Base-by-base conservation (phyloP, 2,113 vertebrate genomes). In the Egretta garzetta region DNA sequence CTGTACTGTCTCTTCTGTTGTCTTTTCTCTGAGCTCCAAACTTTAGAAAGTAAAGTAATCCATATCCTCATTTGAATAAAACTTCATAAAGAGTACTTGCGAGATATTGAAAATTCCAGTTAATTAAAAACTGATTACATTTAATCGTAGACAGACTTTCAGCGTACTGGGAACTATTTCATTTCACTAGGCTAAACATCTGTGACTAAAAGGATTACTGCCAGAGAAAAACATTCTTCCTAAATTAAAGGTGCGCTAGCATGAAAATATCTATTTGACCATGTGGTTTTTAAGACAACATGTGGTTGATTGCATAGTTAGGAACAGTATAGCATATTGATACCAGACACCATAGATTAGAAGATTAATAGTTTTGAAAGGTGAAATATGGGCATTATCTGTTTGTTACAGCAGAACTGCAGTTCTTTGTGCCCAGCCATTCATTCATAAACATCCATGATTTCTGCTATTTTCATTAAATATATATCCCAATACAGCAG, bases 51-150 rank as follows among this genome's bases (percentile, higher is more conserved):
- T 85, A 77, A 95, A 80, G 80, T 87, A 94, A 96, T 94, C 67
- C 45, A 70, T 88, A 41, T 47, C 37, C 50, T 96, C 67, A 91
- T 97, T 95, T 94, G 77, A 95, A 88, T 95, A 91, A 96, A 96
- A 93, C 80, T 93, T 96, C 24, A 87, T 73, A 73, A 91, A 96
- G 77, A 55, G 58, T 41, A 71, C 71, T 96, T 76, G 37, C 0
- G 4, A 90, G 80, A 73, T 80, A 89, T 22, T 93, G 74, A 94
- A 94, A 96, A 91, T 90, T 95, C 81, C 27, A 74, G 80, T 95
- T 96, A 96, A 97, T 97, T 97, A 96, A 97, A 96, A 96, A 77
- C 77, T 96, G 89, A 95, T 97, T 96, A 80, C 87, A 93, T 96
- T 97, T 95, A 95, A 90, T 94, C 17, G 2, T 59, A 95, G 77